These are phyloP conservation scores for Penaeus chinensis DNA, from an alignment of 1,140 invertebrate species.

Conservation along the genomic window DNA sequence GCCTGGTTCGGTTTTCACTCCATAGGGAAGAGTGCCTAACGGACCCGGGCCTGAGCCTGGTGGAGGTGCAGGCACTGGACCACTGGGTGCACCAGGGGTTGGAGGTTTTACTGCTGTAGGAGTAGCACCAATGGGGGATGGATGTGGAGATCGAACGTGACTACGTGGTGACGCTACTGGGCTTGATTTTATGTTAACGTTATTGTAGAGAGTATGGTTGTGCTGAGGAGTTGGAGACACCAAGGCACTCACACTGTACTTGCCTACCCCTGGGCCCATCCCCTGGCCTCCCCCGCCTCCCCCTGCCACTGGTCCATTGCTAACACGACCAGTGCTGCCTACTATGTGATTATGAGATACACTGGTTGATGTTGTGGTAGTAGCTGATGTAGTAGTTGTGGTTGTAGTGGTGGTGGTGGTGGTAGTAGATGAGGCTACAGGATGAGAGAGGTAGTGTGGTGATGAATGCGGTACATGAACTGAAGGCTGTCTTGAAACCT, in stretches of 20 bases:
- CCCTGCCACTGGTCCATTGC: conserved; percentile 54
- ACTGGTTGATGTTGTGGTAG: conserved; percentile 49
- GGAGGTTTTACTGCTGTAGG: conserved; percentile 47
- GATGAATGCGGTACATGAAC: conserved; percentile 55
- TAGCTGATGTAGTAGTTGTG: conserved; percentile 45
- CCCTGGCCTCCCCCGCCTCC: conserved; percentile 53
- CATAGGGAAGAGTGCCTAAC: conserved; percentile 39
- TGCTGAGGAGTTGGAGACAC: conserved; percentile 49
- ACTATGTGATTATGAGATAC: conserved; percentile 53
- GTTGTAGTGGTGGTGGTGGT: conserved; percentile 40
- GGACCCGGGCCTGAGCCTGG: conserved; percentile 25
- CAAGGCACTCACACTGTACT: conserved; percentile 58
- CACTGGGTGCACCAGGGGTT: conserved; percentile 14
- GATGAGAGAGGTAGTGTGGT: conserved; percentile 47
- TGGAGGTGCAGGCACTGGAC: conserved; percentile 30
- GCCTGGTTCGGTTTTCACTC: conserved; percentile 53
- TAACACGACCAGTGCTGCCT: conserved; percentile 47
- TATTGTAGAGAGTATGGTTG: conserved; percentile 54
- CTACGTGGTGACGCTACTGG: conserved; percentile 49
- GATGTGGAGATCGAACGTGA: conserved; percentile 56
- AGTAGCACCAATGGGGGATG: conserved; percentile 44
- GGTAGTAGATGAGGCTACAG: conserved; percentile 54
- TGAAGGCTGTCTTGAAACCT: conserved; percentile 31
- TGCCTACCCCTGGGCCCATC: conserved; percentile 45
- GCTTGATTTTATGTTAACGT: conserved; percentile 48